phyloP scores from a whole-genome alignment of 2,888 invertebrate genomes.

The Formica aserva region DNA sequence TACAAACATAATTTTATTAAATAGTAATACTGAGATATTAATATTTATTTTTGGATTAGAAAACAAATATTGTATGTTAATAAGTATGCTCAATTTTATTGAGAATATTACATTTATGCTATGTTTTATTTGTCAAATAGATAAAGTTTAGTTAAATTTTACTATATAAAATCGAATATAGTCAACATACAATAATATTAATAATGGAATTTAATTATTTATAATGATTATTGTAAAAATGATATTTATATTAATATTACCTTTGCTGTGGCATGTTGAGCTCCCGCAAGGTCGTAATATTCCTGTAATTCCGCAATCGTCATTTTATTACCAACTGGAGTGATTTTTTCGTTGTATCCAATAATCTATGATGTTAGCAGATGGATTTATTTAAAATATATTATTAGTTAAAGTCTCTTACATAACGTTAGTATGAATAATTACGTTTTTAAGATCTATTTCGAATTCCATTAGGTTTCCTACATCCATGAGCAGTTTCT shows the following conservation, averaged over 20 bases:
- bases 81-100: too few relatives aligned
- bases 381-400: too few relatives aligned
- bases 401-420: not conserved
- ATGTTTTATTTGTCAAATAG: too few relatives aligned
- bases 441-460: not conserved
- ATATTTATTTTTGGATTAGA: too few relatives aligned
- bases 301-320: not conserved
- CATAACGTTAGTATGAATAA: not conserved
- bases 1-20: too few relatives aligned
- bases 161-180: not conserved
- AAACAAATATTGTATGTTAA: too few relatives aligned
- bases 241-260: not conserved
- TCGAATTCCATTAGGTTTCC: not conserved
- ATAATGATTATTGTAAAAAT: not conserved
- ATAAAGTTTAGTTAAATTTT: too few relatives aligned
- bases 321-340: not conserved
- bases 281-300: not conserved
- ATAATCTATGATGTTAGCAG: not conserved
- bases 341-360: not conserved
- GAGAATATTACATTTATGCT: too few relatives aligned
- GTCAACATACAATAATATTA: not conserved
- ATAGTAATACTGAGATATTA: too few relatives aligned
- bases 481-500: not conserved
- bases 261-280: not conserved
- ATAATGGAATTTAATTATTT: not conserved